A percentile compares a stretch with the other conserved stretches of the same genome.
Evolutionary conservation across 1,140 invertebrate species (phyloP).

Genomic region (Dermatophagoides farinae): DNA sequence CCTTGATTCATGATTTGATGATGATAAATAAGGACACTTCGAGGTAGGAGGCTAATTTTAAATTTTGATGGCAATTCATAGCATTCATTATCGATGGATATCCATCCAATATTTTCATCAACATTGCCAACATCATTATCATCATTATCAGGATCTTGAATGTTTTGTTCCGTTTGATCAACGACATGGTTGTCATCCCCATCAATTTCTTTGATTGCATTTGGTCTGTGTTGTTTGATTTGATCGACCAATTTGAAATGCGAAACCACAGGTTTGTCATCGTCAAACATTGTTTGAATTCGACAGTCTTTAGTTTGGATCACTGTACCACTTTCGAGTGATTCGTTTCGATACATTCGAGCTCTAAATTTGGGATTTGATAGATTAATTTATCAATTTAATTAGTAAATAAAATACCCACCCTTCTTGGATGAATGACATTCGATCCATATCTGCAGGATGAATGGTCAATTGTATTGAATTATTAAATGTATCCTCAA

Average conservation of each 20-base stretch:
- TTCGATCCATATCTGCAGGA: neutral
- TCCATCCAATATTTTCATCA: neutral
- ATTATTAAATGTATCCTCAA: neutral
- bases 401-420: neutral
- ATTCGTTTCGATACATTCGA: neutral
- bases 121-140: no score
- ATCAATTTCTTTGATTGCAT: conserved; percentile 4
- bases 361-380: neutral
- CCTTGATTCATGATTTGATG: no score
- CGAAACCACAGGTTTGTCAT: no score
- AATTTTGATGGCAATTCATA: conserved; percentile 8
- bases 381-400: neutral
- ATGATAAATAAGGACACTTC: neutral
- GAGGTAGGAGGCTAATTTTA: conserved; percentile 1
- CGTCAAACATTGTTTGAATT: neutral
- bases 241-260: neutral
- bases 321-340: neutral
- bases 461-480: conserved; percentile 4
- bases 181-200: no score
- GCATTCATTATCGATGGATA: conserved; percentile 13
- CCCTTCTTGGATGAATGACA: conserved; percentile 2
- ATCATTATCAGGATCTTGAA: neutral
- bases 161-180: neutral
- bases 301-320: neutral
- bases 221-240: neutral